phyloP scores from a whole-genome alignment of 1,140 invertebrate species.

The Panonychus citri region DNA sequence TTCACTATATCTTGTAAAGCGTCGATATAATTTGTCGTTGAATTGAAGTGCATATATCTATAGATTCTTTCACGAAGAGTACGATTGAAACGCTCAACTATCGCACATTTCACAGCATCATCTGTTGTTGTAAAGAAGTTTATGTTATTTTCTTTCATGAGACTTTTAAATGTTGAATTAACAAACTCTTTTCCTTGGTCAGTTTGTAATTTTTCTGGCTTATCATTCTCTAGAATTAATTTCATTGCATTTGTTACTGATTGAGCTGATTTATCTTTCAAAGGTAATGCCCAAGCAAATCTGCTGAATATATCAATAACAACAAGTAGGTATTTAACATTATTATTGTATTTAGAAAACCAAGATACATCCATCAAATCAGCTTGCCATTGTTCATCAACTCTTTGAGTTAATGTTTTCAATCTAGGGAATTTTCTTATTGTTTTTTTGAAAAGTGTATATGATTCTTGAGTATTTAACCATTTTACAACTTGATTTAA shows the following conservation, averaged over 20 bases:
- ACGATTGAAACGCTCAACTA: slow-evolving; percentile 25
- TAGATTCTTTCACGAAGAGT: slow-evolving; percentile 18
- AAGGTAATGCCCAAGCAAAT: neutral
- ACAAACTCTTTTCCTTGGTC: slow-evolving; percentile 6
- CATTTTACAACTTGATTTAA: neutral
- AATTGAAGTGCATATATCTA: neutral
- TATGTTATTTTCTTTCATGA: slow-evolving; percentile 20
- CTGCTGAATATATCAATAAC: neutral
- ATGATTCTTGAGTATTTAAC: neutral
- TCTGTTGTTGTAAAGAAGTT: slow-evolving; percentile 23
- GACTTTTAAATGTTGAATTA: slow-evolving; percentile 14
- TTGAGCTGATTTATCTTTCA: neutral
- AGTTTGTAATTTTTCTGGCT: slow-evolving; percentile 5
- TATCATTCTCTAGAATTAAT: neutral
- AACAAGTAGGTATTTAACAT: neutral
- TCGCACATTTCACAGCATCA: slow-evolving; percentile 21
- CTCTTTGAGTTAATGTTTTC: neutral
- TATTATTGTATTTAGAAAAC: neutral
- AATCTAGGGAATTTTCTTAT: neutral
- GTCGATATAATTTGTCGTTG: neutral
- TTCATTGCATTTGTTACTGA: neutral
- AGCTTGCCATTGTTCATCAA: neutral
- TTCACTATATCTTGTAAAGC: neutral
- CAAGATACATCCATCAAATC: neutral
- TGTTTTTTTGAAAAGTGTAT: neutral